These are phyloP conservation scores for Euura lappo DNA, from an alignment of 1,140 invertebrate species.

Conservation along the genomic window DNA sequence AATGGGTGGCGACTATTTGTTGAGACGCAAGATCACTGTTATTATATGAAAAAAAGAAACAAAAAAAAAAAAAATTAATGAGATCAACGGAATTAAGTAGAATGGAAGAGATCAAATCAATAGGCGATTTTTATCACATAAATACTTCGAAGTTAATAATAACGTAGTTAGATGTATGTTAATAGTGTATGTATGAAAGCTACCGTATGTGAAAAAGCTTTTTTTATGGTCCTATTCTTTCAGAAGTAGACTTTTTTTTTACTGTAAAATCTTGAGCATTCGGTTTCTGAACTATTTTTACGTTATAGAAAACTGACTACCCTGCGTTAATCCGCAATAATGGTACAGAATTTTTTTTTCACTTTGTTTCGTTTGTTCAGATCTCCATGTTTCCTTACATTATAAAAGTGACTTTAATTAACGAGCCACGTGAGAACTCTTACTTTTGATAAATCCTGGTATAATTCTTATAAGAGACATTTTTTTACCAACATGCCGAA, in stretches of 20 bases:
- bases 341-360: constrained; percentile 2
- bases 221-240: constrained; percentile 3
- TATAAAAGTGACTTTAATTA: no score
- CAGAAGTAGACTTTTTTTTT: not conserved
- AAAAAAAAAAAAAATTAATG: no score
- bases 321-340: not conserved
- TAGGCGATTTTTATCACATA: not conserved
- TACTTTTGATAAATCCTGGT: no score
- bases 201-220: not conserved
- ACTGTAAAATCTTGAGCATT: not conserved
- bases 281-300: not conserved
- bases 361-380: not conserved
- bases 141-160: not conserved
- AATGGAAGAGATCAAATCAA: not conserved
- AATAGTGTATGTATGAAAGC: not conserved
- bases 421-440: no score
- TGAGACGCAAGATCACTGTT: not conserved
- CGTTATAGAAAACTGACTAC: constrained; percentile 3
- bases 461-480: no score
- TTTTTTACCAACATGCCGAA: not conserved
- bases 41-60: not conserved
- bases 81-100: not conserved
- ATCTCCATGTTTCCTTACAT: not conserved
- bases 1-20: not conserved
- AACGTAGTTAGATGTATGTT: no score